These are phyloP conservation scores for Zhuqinia jingwanae DNA, from an alignment of 2,888 invertebrate genomes.

Conservation along the genomic window DNA sequence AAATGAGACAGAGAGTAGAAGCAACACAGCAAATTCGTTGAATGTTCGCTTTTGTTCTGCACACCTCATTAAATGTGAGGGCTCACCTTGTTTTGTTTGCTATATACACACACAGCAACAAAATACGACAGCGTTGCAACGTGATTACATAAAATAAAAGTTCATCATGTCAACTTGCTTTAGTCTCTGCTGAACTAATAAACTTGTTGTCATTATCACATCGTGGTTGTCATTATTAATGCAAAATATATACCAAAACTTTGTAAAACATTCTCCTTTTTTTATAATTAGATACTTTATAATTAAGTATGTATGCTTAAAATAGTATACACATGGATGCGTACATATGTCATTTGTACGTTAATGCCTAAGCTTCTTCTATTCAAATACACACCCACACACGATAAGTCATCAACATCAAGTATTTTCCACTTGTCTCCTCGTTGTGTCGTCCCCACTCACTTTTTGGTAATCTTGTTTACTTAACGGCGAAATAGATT, in stretches of 20 bases:
- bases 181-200: slow-evolving; percentile 38
- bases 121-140: not conserved
- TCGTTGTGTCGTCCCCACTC: not conserved
- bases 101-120: not conserved
- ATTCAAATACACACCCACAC: not conserved
- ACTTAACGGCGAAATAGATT: slow-evolving; percentile 22
- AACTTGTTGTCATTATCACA: slow-evolving; percentile 9
- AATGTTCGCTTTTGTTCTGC: slow-evolving; percentile 17
- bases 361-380: too few species aligned
- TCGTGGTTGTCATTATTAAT: not conserved
- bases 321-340: too few species aligned
- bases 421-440: not conserved
- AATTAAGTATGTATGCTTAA: too few species aligned
- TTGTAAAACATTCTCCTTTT: not conserved
- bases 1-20: too few species aligned
- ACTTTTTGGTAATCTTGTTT: slow-evolving; percentile 28
- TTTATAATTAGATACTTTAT: too few species aligned
- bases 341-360: too few species aligned
- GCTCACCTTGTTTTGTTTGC: slow-evolving; percentile 56
- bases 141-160: slow-evolving; percentile 1
- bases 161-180: slow-evolving; percentile 41
- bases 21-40: not conserved
- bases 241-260: not conserved
- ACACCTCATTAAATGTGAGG: slow-evolving; percentile 54
- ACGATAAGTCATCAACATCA: not conserved